phyloP scores from a whole-genome alignment of 2,113 vertebrate genomes.

The Trichomycterus rosablanca region DNA sequence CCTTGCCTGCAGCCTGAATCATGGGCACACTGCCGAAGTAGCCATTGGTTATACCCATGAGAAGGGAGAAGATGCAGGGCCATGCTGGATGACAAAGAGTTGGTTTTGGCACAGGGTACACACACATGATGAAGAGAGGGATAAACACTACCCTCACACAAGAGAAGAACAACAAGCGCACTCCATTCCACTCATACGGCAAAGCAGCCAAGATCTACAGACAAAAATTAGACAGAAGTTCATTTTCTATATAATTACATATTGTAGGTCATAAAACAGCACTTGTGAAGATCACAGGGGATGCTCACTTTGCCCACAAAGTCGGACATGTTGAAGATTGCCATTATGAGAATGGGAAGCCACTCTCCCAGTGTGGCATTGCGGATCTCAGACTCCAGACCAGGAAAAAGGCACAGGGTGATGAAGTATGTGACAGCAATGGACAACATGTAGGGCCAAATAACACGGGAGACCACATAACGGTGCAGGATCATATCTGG shows the following conservation, averaged over 20 bases:
- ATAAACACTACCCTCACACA: constrained; percentile 90
- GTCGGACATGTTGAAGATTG: constrained; percentile 97
- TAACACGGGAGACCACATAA: constrained; percentile 85
- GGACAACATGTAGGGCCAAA: constrained; percentile 97
- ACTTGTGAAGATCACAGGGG: too few relatives aligned
- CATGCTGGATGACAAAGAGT: constrained; percentile 88
- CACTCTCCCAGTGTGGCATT: constrained; percentile 86
- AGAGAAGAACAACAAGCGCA: constrained; percentile 85
- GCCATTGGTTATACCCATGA: constrained; percentile 95
- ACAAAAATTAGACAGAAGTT: background rate
- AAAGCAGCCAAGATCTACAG: constrained; percentile 89
- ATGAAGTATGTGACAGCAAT: constrained; percentile 96
- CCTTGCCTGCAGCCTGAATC: constrained; percentile 91
- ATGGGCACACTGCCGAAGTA: constrained; percentile 97
- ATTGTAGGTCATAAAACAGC: background rate
- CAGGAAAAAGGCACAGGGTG: constrained; percentile 93
- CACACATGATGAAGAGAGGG: constrained; percentile 94
- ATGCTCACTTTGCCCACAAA: constrained; percentile 91
- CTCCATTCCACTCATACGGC: constrained; percentile 86
- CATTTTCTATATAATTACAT: background rate
- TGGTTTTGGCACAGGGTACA: constrained; percentile 79
- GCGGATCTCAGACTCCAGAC: constrained; percentile 91
- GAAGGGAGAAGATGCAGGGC: constrained; percentile 93
- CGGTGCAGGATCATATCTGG: constrained; percentile 92
- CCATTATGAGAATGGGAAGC: constrained; percentile 98